Evolutionary conservation across 2,888 invertebrate species (phyloP).

Genomic region (Neoascia interrupta): DNA sequence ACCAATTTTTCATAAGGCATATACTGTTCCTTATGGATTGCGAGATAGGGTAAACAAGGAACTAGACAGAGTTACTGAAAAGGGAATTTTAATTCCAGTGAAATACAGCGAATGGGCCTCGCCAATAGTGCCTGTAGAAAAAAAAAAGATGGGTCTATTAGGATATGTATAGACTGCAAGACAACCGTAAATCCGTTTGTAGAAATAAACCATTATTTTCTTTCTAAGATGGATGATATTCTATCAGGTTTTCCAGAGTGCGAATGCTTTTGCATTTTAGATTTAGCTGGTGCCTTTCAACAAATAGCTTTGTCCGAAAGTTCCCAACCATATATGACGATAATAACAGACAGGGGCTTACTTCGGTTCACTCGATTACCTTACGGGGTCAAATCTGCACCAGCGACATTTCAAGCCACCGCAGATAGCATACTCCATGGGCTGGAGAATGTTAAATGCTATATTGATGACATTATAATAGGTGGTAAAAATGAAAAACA

Average conservation of each 20-base stretch:
- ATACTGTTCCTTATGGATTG: conserved; percentile 18
- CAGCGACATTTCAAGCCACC: conserved; percentile 32
- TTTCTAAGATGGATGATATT: conserved; percentile 44
- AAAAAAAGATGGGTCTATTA: conserved; percentile 40
- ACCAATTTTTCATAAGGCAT: conserved; percentile 9
- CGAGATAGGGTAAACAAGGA: conserved; percentile 1
- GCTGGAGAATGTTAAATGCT: conserved; percentile 5
- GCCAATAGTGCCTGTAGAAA: conserved; percentile 42
- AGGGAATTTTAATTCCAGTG: conserved; percentile 43
- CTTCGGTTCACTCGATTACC: neutral
- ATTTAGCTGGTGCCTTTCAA: too few relatives aligned
- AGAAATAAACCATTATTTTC: conserved; percentile 28
- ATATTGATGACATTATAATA: conserved; percentile 31
- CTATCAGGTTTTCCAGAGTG: conserved; percentile 16
- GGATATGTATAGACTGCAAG: conserved; percentile 46
- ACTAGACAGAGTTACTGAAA: neutral
- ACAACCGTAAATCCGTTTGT: conserved; percentile 5
- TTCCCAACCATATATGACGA: conserved; percentile 12
- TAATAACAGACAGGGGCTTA: conserved; percentile 36
- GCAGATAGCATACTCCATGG: conserved; percentile 27
- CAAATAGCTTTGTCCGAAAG: conserved; percentile 1
- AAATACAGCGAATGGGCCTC: conserved; percentile 32
- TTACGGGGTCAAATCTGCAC: conserved; percentile 25
- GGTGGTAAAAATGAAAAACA: conserved; percentile 15
- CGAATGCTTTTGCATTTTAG: conserved; percentile 19